Percentiles rank a stretch among this genome's conserved stretches.
Conservation (phyloP, 2,797 vertebrate species). For the Chelon auratus region DNA sequence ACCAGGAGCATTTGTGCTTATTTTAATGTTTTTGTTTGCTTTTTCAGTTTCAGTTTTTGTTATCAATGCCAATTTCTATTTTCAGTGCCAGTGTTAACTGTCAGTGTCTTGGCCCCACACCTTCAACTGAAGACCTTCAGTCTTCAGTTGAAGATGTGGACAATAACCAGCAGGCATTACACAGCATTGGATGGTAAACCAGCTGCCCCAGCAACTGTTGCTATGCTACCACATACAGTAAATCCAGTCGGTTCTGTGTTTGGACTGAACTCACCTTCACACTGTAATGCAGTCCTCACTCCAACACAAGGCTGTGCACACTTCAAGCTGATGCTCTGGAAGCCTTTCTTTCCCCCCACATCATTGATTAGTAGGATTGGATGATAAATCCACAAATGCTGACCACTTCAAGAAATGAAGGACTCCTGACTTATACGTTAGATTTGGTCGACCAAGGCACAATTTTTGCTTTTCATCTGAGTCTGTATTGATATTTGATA, state of each 20-base stretch:
- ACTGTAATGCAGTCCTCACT: not conserved
- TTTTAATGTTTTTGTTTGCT: too few species aligned
- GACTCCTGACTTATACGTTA: not conserved
- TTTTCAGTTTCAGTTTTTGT: too few species aligned
- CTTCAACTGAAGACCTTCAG: too few species aligned
- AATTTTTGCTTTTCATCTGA: not conserved
- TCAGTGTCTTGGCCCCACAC: too few species aligned
- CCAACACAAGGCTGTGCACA: not conserved
- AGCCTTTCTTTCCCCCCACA: not conserved
- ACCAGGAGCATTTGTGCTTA: too few species aligned
- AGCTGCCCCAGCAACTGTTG: constrained; percentile 25
- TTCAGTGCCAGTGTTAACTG: too few species aligned
- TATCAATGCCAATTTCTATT: too few species aligned
- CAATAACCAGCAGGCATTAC: too few species aligned
- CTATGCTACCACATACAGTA: constrained; percentile 19
- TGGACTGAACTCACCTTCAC: constrained; percentile 1
- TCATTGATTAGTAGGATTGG: not conserved
- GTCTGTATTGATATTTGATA: not conserved
- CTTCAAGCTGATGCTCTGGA: not conserved
- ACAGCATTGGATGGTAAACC: not conserved
- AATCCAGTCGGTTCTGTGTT: constrained; percentile 5
- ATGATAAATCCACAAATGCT: constrained; percentile 7
- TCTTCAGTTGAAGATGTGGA: too few species aligned
- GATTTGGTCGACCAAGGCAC: not conserved
- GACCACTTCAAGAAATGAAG: constrained; percentile 11